Evolutionary conservation across 2,797 vertebrate species (phyloP).

Genomic region (Chloroceryle amazona): DNA sequence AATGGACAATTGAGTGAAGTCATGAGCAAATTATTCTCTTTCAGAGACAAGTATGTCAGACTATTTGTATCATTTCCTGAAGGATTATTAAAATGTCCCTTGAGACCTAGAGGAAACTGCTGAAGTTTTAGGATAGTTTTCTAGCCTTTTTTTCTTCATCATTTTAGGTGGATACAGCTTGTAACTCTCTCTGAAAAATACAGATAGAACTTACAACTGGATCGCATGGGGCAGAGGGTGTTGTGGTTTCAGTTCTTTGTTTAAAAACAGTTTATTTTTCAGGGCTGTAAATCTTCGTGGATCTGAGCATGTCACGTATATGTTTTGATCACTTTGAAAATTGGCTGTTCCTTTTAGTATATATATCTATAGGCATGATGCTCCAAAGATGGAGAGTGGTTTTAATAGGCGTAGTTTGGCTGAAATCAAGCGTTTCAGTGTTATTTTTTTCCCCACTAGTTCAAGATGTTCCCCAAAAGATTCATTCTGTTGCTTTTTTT

Average conservation of each 20-base stretch:
- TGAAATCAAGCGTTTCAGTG: background rate
- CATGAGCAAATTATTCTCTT: background rate
- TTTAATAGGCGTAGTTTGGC: background rate
- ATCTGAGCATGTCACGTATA: background rate
- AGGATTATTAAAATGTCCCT: background rate
- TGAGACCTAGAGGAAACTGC: background rate
- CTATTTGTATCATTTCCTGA: conserved; percentile 11
- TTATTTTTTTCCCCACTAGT: background rate
- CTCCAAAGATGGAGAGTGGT: background rate
- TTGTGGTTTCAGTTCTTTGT: background rate
- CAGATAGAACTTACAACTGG: background rate
- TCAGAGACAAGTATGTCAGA: background rate
- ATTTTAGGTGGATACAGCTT: background rate
- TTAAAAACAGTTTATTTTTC: conserved; percentile 8
- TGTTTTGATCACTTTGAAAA: background rate
- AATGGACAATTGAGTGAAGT: background rate
- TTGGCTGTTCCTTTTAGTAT: background rate
- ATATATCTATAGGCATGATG: background rate
- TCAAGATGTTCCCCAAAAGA: background rate
- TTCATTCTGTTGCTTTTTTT: background rate
- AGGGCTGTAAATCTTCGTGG: background rate
- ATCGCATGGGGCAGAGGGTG: background rate
- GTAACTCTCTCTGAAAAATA: background rate
- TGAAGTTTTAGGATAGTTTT: background rate
- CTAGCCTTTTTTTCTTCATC: background rate